A percentile compares a stretch with the other conserved stretches of the same genome.
phyloP scores from a whole-genome alignment of 2,888 invertebrate genomes.

The Apamea sordens region DNA sequence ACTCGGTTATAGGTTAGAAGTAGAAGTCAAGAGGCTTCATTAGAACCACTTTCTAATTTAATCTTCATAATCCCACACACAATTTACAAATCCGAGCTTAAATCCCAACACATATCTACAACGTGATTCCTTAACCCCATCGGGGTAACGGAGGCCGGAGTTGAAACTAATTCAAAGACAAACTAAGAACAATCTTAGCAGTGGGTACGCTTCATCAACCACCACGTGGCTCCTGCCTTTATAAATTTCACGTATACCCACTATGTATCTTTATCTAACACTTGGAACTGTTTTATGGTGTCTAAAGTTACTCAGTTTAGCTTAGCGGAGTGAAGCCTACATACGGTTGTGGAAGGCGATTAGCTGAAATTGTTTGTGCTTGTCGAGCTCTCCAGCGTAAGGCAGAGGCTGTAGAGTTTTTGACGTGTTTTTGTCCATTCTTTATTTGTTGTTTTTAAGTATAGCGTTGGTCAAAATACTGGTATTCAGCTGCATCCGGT shows the following conservation, averaged over 20 bases:
- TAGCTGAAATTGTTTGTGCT: slow-evolving; percentile 38
- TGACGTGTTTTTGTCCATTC: not conserved
- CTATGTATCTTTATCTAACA: slow-evolving; percentile 76
- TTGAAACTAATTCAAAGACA: slow-evolving; percentile 64
- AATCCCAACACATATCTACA: slow-evolving; percentile 32
- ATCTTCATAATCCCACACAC: slow-evolving; percentile 9
- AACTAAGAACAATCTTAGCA: slow-evolving; percentile 60
- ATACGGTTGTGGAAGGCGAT: slow-evolving; percentile 59
- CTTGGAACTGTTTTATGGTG: slow-evolving; percentile 80
- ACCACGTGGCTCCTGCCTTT: slow-evolving; percentile 59
- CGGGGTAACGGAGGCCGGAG: slow-evolving; percentile 23
- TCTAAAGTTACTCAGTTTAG: slow-evolving; percentile 73
- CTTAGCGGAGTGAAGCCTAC: slow-evolving; percentile 50
- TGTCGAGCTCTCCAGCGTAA: not conserved
- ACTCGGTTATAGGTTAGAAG: not conserved
- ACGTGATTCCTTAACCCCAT: slow-evolving; percentile 39
- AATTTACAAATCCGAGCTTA: slow-evolving; percentile 1
- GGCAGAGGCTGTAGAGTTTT: slow-evolving; percentile 11
- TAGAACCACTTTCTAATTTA: slow-evolving; percentile 10
- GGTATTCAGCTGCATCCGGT: too few relatives aligned
- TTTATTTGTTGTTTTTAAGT: not conserved
- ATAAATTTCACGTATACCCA: slow-evolving; percentile 73
- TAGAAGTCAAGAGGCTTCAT: not conserved
- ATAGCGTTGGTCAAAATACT: too few relatives aligned
- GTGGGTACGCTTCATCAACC: slow-evolving; percentile 55